Evolutionary conservation across 2,113 vertebrate species (phyloP), one percentile per base, ranked within the genome.

Genomic region (Nicator chloris): DNA sequence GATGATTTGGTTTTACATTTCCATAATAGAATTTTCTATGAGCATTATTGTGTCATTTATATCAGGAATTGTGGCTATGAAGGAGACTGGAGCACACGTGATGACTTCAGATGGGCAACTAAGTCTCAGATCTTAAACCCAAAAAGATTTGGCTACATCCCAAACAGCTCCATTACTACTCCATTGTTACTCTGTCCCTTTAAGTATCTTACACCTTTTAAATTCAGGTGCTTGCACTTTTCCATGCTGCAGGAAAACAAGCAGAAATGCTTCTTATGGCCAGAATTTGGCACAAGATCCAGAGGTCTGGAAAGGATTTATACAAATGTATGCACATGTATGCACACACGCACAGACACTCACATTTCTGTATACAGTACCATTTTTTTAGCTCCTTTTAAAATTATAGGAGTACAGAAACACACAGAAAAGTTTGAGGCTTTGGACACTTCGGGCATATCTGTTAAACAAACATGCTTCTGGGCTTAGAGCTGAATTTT

Each of bases 301-400:
- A 11, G 31, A 28, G 64, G 73, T 86, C 92, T 96, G 95, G 90
- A 85, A 94, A 56, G 90, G 82, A 82, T 94, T 97, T 94, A 59
- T 88, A 54, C 65, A 80, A 82, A 65, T 56, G 71, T 57, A 61
- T 16, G 11, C 76, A 77, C 69, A 86, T 37, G 84, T 90, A 91
- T 2, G 39, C 87, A 84, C 69, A 81, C 86, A 66, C 23, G 21
- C 85, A 80, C 39, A 71, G 39, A 45, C 77, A 49, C 20, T 31
- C 68, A 33, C 50, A 33, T 39, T 70, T 61, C 47, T n/a, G 6
- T 10, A 4, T 1, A 31, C 56, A 51, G 51, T 1, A 28, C 39
- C 20, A 27, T 23, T 33, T 27, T 60, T 51, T 24, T 20, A 42
- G 60, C 79, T 88, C 66, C 15, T 83, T 78, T 93, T 86, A 15